phyloP scores from a whole-genome alignment of 2,113 vertebrate genomes.

The Sinocyclocheilus anshuiensis region DNA sequence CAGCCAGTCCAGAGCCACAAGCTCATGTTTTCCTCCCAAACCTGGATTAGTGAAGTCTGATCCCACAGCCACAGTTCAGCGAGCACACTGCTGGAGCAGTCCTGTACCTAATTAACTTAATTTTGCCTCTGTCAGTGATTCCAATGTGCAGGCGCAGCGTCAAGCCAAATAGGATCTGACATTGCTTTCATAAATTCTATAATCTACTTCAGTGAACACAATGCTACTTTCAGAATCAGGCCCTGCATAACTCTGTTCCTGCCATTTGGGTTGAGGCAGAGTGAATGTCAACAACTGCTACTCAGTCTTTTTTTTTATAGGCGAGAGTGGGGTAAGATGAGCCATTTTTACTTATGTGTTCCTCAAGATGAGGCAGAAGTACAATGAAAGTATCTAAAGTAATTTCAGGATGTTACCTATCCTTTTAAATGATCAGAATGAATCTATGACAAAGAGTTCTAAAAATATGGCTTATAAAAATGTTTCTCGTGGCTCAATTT shows the following conservation, averaged over 20 bases:
- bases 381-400: too few species aligned
- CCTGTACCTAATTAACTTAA: constrained; percentile 62
- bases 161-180: constrained; percentile 51
- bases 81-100: constrained; percentile 45
- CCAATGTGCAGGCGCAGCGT: constrained; percentile 48
- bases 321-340: too few species aligned
- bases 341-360: too few species aligned
- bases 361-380: too few species aligned
- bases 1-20: constrained; percentile 37
- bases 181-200: constrained; percentile 45
- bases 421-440: too few species aligned
- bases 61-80: constrained; percentile 50
- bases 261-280: constrained; percentile 20
- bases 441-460: too few species aligned
- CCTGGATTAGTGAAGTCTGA: constrained; percentile 26
- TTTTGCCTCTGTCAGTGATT: constrained; percentile 56
- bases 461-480: too few species aligned
- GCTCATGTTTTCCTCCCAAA: constrained; percentile 38
- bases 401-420: too few species aligned
- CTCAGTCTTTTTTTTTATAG: too few species aligned
- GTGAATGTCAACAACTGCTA: background rate
- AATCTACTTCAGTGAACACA: constrained; percentile 44
- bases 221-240: background rate
- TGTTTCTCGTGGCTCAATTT: too few species aligned
- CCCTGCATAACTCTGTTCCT: constrained; percentile 9